Evolutionary conservation across 2,113 vertebrate species (phyloP).

Genomic region (Corythaixoides concolor): DNA sequence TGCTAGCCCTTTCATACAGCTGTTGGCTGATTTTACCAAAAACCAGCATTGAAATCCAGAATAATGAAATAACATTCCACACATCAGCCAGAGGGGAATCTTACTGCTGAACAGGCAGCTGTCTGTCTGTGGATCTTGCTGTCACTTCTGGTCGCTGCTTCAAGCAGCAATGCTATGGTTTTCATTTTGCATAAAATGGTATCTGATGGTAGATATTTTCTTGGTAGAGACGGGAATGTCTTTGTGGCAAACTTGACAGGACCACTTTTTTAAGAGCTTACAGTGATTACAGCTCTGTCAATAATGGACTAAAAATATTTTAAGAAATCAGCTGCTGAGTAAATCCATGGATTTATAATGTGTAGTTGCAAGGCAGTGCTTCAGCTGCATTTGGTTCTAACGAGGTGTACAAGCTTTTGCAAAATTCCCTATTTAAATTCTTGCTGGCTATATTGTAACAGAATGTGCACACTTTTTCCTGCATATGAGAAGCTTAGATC

Average conservation of each 20-base stretch:
- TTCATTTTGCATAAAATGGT: not conserved
- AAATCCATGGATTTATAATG: not conserved
- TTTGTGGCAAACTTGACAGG: not conserved
- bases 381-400: not conserved
- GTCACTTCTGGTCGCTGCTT: not conserved
- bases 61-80: not conserved
- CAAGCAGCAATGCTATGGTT: not conserved
- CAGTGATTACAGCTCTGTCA: not conserved
- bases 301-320: not conserved
- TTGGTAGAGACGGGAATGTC: not conserved
- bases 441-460: not conserved
- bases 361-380: not conserved
- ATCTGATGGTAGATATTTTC: not conserved
- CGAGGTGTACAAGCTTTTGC: not conserved
- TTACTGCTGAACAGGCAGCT: not conserved
- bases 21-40: not conserved
- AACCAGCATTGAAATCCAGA: not conserved
- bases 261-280: not conserved
- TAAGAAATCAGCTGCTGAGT: not conserved
- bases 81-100: not conserved
- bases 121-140: not conserved
- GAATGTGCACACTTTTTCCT: not conserved
- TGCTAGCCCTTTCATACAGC: not conserved
- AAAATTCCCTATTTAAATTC: not conserved
- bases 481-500: not conserved